Percentiles rank a stretch among this genome's conserved stretches.
Conservation (phyloP, 2,797 vertebrate species). For the Geotria australis region DNA sequence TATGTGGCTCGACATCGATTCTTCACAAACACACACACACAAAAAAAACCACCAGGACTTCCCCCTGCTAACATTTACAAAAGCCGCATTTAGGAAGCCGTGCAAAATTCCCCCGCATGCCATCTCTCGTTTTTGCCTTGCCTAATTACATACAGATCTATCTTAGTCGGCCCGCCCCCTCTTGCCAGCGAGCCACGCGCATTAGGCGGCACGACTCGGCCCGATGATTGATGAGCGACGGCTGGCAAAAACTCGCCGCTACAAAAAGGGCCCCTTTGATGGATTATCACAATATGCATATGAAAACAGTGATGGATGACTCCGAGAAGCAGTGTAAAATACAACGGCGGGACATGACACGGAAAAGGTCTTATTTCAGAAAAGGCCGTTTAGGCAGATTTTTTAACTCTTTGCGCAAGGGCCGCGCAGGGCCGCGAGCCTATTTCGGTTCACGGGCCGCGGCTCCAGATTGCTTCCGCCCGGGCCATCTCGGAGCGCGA, state of each 20-base stretch:
- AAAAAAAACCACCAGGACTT: no score
- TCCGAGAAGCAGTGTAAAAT: background rate
- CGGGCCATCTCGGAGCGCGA: no score
- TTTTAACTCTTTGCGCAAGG: no score
- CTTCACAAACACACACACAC: no score
- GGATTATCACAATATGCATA: background rate
- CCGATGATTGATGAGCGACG: background rate
- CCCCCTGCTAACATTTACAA: background rate
- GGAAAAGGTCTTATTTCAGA: no score
- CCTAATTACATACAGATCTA: background rate
- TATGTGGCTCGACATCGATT: no score
- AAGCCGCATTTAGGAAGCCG: background rate
- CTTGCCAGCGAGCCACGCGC: background rate
- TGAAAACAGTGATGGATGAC: background rate
- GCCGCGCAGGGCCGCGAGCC: no score
- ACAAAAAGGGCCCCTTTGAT: background rate
- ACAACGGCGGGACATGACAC: no score
- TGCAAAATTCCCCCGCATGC: background rate
- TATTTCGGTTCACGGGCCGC: no score
- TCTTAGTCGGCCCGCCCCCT: background rate
- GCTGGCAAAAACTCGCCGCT: background rate
- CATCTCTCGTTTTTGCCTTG: background rate
- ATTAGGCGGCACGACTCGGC: background rate
- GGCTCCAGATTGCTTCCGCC: no score
- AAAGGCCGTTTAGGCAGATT: no score